phyloP scores from a whole-genome alignment of 2,113 vertebrate species.

The Pyrgilauda ruficollis region DNA sequence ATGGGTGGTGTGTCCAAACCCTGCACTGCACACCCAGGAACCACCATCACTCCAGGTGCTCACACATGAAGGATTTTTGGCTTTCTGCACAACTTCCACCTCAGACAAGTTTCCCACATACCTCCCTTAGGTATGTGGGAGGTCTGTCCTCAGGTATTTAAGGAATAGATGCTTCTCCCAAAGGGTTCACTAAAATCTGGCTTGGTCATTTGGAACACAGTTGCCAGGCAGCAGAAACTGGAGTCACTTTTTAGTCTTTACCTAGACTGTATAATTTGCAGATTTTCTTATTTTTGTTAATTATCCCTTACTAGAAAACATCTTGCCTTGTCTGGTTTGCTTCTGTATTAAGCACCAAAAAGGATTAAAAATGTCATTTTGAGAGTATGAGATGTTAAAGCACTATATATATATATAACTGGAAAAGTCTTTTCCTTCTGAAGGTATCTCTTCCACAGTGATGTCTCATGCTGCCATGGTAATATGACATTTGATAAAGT shows the following conservation, averaged over 20 bases:
- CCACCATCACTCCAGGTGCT: fast-evolving
- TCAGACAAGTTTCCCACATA: not conserved
- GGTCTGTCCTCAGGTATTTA: too few species aligned
- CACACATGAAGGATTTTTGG: not conserved
- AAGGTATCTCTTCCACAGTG: not conserved
- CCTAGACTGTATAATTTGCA: not conserved
- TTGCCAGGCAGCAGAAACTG: not conserved
- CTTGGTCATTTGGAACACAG: not conserved
- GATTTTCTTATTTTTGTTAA: not conserved
- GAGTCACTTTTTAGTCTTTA: not conserved
- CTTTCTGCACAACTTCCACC: not conserved
- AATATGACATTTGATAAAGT: conserved; percentile 20
- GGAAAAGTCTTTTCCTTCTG: not conserved
- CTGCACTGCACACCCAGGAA: too few species aligned
- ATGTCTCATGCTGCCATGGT: not conserved
- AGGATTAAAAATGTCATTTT: not conserved
- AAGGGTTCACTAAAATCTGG: not conserved
- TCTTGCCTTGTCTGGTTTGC: not conserved
- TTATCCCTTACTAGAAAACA: not conserved
- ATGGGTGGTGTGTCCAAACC: not conserved
- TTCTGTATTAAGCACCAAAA: not conserved
- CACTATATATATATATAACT: not conserved
- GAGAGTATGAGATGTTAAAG: not conserved
- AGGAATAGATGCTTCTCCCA: not conserved
- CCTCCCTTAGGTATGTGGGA: not conserved